phyloP scores from a whole-genome alignment of 2,113 vertebrate genomes.

The Sturnira hondurensis region DNA sequence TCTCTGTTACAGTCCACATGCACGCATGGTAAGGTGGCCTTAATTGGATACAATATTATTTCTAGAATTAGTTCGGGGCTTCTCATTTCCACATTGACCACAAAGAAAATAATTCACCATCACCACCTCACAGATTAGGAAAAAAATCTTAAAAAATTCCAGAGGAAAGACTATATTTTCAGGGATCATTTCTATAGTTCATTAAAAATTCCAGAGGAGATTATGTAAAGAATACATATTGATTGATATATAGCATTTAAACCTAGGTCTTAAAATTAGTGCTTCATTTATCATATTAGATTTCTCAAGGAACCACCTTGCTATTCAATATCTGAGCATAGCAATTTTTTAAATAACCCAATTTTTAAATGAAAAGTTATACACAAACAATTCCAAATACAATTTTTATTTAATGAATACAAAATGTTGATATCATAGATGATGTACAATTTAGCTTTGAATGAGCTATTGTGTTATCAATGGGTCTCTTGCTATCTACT shows the following conservation, averaged over 20 bases:
- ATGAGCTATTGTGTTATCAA: slow-evolving; percentile 1
- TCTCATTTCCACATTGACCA: slow-evolving; percentile 2
- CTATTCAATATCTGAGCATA: background rate
- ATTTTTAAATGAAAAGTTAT: slow-evolving; percentile 4
- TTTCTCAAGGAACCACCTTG: background rate
- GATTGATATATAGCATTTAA: slow-evolving; percentile 35
- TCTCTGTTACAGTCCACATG: background rate
- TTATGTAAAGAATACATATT: background rate
- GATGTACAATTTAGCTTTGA: slow-evolving; percentile 16
- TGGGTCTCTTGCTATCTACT: background rate
- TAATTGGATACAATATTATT: slow-evolving; percentile 37
- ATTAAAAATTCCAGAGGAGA: background rate
- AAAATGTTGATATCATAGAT: background rate
- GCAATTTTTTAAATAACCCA: background rate
- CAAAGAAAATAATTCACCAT: background rate
- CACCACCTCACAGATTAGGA: background rate
- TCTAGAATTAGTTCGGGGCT: slow-evolving; percentile 3
- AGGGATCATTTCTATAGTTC: too few relatives aligned
- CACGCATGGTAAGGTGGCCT: slow-evolving; percentile 7
- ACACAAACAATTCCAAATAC: slow-evolving; percentile 12
- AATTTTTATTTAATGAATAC: background rate
- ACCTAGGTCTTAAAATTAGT: background rate
- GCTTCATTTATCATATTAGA: background rate
- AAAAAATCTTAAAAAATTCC: background rate
- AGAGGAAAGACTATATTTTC: too few relatives aligned